Base-by-base conservation (phyloP, 2,113 vertebrate genomes). In the Hepsetus odoe region DNA sequence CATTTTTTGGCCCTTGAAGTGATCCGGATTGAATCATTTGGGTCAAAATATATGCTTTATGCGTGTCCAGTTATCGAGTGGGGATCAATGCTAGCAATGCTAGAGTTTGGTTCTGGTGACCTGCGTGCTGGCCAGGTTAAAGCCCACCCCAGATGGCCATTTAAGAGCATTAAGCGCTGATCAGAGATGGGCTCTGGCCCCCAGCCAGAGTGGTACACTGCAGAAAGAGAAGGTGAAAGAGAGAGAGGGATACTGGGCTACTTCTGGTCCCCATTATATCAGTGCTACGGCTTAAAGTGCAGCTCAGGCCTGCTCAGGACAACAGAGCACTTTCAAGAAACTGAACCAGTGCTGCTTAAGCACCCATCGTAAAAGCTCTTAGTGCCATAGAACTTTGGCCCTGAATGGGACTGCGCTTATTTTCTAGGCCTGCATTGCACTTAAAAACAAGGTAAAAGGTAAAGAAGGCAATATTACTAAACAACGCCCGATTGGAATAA, bases 111-210 rank as follows among this genome's bases (percentile, higher is more conserved):
- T n/a, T 51, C n/a, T 33, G 40, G 51, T 66, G 80, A 75, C 59
- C 32, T 33, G 30, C 18, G 3, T 35, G 30, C 61, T 14, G 38
- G 30, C 11, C 13, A 35, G 59, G 46, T 59, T 77, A 53, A 64
- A 70, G 44, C 73, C 72, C 51, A 55, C 70, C 62, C 75, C 72
- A 66, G 35, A 75, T 69, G 68, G 71, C 72, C 40, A 30, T 51
- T 46, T 65, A 77, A 65, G 59, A 72, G 77, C 44, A 69, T 79
- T 73, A 77, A 72, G 30, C 5, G 22, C 40, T 68, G 80, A 72
- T 66, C 69, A 69, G 51, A 8, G 5, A 20, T 38, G 22, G 30
- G 30, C 20, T 70, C 49, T 59, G 64, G 71, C 53, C 64, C 14
- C 3, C n/a, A 71, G 59, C 74, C 72, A 72, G 53, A 42, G 68